These are phyloP conservation scores for Heliothis peltigera DNA, from an alignment of 2,888 invertebrate genomes.

Conservation along the genomic window DNA sequence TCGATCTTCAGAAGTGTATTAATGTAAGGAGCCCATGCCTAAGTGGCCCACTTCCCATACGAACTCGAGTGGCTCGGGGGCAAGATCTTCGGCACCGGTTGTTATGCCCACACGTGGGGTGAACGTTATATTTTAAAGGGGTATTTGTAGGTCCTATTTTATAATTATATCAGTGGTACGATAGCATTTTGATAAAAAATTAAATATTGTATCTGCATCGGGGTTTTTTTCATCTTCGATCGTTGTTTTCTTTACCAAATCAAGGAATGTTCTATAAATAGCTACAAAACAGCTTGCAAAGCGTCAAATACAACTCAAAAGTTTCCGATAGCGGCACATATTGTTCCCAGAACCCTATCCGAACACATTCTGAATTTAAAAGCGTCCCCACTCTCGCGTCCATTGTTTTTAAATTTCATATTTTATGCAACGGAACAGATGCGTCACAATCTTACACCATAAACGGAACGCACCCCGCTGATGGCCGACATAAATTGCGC, in stretches of 20 bases:
- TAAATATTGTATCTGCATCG: no score
- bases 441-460: constrained; percentile 85
- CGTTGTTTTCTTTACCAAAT: no score
- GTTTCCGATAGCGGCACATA: constrained; percentile 13
- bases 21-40: constrained; percentile 49
- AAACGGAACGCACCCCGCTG: constrained; percentile 82
- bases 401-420: constrained; percentile 81
- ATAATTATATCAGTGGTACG: no score
- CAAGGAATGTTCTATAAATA: not conserved
- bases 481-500: constrained; percentile 72
- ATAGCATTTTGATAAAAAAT: no score
- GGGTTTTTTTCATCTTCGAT: no score
- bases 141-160: no score
- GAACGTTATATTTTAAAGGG: no score
- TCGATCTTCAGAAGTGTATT: constrained; percentile 59
- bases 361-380: constrained; percentile 54
- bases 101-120: constrained; percentile 50
- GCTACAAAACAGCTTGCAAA: not conserved
- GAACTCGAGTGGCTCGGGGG: constrained; percentile 52
- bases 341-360: constrained; percentile 31
- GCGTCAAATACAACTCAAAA: not conserved
- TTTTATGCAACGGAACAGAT: constrained; percentile 86
- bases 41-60: constrained; percentile 61
- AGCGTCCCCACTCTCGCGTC: constrained; percentile 59
- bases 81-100: constrained; percentile 36